Base-by-base conservation (phyloP, 1,140 invertebrate species). In the Atopsyche davidsoni region DNA sequence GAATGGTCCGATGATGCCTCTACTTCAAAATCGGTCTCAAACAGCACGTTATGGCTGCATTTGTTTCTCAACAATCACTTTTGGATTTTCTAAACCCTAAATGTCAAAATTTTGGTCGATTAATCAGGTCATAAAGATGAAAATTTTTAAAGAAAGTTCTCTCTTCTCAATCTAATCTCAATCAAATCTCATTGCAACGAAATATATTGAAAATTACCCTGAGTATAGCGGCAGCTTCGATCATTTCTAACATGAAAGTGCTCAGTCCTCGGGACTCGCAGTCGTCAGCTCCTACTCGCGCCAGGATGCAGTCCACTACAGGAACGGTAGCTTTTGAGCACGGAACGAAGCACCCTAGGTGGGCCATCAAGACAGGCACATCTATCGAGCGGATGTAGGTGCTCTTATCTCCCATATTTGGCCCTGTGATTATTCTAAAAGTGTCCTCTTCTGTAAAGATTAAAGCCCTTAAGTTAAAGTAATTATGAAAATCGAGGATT, bases 391-490 rank as follows among this genome's bases (percentile, higher is more conserved):
- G 79, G 59, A 99, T 92, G 70, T 91, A 98, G 0, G 96, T 99
- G 58, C 91, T 95, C 73, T 99, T 99, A 51, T 96, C 96, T 39
- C 96, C 96, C 96, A 98, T 98, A 65, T 99, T 99, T 1, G 96
- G 95, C 4, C 85, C 95, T 24, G 94, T 98, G 53, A 96, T 86
- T 49, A 96, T 84, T 60, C 84, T 80, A 66, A 93, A 89, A 44
- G 80, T 77, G 24, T 75, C 70, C 35, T 78, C 69, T 39, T 77
- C 83, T 85, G 63, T 2, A 68, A 65, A 59, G n/a, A n/a, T n/a
- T n/a, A n/a, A n/a, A n/a, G n/a, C n/a, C n/a, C n/a, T n/a, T n/a
- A n/a, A n/a, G n/a, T n/a, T n/a, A n/a, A n/a, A n/a, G n/a, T n/a
- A n/a, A n/a, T n/a, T n/a, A n/a, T n/a, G n/a, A n/a, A n/a, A n/a